Conservation (phyloP, 2,797 vertebrate species). For the Pteropus rufus region DNA sequence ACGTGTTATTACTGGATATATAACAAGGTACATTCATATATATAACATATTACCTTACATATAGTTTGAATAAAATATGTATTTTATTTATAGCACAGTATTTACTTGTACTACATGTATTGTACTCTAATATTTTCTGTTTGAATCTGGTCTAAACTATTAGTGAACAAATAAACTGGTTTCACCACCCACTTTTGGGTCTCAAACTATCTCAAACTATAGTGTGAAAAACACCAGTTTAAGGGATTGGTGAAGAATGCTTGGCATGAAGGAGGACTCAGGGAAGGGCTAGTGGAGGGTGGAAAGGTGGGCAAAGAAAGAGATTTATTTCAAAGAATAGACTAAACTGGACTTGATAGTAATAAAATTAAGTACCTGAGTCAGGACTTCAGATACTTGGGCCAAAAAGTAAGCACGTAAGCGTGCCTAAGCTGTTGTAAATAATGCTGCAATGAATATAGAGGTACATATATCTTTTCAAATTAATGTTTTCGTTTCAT, state of each 20-base stretch:
- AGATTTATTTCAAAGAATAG: neutral
- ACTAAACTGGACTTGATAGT: neutral
- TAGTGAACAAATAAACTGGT: neutral
- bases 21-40: neutral
- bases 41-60: neutral
- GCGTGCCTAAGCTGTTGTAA: neutral
- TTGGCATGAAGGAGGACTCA: neutral
- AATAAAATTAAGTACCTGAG: neutral
- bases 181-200: neutral
- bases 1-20: neutral
- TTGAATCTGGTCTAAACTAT: conserved; percentile 12
- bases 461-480: neutral
- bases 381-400: neutral
- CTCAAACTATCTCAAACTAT: neutral
- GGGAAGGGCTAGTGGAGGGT: neutral
- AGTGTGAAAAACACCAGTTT: neutral
- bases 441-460: neutral
- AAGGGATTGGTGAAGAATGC: neutral
- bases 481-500: neutral
- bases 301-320: neutral
- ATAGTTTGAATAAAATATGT: neutral
- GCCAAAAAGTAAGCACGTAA: neutral
- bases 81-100: neutral
- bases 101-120: neutral
- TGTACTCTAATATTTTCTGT: neutral